Percentiles rank a stretch among this genome's conserved stretches.
Evolutionary conservation across 2,797 vertebrate species (phyloP).

Genomic region (Dallia pectoralis): DNA sequence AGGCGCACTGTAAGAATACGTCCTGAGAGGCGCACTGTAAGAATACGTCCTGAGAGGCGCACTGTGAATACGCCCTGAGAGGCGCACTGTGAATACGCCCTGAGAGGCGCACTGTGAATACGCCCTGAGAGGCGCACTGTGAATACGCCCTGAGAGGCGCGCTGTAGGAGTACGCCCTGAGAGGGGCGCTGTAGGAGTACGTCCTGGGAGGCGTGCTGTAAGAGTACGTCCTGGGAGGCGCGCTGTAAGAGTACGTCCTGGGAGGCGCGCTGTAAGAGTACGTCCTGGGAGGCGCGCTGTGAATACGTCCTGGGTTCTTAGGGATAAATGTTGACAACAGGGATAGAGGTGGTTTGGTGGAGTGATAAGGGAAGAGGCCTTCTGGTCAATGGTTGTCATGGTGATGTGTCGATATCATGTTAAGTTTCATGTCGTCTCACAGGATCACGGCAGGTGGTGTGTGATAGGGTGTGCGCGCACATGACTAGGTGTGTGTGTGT

Average conservation of each 20-base stretch:
- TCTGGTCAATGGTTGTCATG: conserved; percentile 44
- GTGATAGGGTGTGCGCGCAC: conserved; percentile 10
- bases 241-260: not conserved
- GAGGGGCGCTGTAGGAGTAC: too few species aligned
- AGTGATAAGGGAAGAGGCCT: not conserved
- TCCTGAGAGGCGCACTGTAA: too few species aligned
- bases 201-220: conserved; percentile 55
- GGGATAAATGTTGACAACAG: not conserved
- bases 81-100: too few species aligned
- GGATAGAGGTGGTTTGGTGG: conserved; percentile 4
- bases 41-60: not conserved
- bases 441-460: conserved; percentile 46
- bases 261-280: too few species aligned
- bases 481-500: conserved; percentile 45
- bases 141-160: not conserved
- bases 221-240: not conserved
- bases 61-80: not conserved
- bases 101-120: not conserved
- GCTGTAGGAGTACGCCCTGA: not conserved
- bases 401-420: conserved; percentile 55
- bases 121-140: not conserved
- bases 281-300: not conserved
- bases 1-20: not conserved
- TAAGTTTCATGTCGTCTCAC: conserved; percentile 55
- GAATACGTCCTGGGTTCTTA: not conserved